Evolutionary conservation across 2,797 vertebrate genomes (phyloP), one percentile per base, ranked within the genome.

Genomic region (Poecilia velifera): DNA sequence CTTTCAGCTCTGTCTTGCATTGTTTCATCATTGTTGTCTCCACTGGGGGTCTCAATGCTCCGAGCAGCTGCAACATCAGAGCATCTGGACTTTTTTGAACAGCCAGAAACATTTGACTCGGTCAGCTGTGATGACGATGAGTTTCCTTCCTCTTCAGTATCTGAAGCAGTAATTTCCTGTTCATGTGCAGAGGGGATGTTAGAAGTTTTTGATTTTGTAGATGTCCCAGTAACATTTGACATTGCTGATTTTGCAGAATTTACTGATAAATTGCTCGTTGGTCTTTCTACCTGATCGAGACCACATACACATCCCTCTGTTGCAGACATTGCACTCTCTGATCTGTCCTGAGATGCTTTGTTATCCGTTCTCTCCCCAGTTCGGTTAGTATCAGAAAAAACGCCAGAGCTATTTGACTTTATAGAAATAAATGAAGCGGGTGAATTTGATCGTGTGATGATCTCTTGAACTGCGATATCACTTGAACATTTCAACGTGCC

Each of bases 191-290:
- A 77, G 18, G 25, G 59, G 3, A 76, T 25, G 12, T 64, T 47
- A 68, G 82, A 90, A 55, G n/a, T 9, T 39, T 88, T 88, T 4
- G 91, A 91, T 91, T 89, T 92, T 39, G 77, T 84, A 28, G 91
- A 90, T 86, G 20, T 85, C 73, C 28, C 45, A n/a, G 92, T 93
- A 59, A 81, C 22, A 73, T 83, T 81, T 83, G 93, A 92, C 80
- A 34, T 36, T 64, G 31, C 3, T 82, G 93, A 91, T 84, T 78
- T 86, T 10, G 73, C 72, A 36, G 93, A 92, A 82, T 80, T 92
- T 12, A 80, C 20, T 70, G 92, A 93, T 13, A 79, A 76, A 8
- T 7, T 79, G 76, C 91, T 92, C 70, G 53, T 36, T 39, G 90
- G 9, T 86, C 90, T 91, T 72, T 89, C 76, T 0, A 45, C 10